A percentile compares a stretch with the other conserved stretches of the same genome.
phyloP scores from a whole-genome alignment of 2,888 invertebrate species.

The Clunio marinus region DNA sequence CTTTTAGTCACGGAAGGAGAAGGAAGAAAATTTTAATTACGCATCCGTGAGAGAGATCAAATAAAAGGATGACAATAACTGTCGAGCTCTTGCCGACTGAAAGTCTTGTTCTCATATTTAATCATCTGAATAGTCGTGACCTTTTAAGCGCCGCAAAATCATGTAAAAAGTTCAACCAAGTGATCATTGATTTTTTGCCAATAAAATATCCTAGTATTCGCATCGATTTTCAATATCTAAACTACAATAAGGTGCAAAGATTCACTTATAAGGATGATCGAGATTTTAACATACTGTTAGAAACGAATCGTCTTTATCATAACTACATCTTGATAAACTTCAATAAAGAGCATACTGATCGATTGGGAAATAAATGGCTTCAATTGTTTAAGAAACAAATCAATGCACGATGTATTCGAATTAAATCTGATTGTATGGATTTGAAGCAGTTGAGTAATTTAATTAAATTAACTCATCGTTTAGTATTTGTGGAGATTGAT shows the following conservation, averaged over 20 bases:
- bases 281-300: conserved; percentile 11
- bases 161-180: conserved; percentile 23
- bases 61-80: background rate
- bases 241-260: conserved; percentile 27
- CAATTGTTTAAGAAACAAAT: conserved; percentile 33
- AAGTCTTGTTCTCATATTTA: conserved; percentile 13
- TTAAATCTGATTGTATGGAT: conserved; percentile 27
- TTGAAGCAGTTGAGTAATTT: conserved; percentile 26
- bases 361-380: conserved; percentile 32
- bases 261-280: conserved; percentile 28
- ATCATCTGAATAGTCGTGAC: background rate
- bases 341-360: conserved; percentile 31
- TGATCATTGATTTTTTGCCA: conserved; percentile 27
- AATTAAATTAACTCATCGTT: conserved; percentile 24
- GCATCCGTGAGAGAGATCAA: background rate
- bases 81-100: conserved; percentile 23
- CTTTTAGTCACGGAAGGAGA: conserved; percentile 5
- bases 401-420: conserved; percentile 18
- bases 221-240: conserved; percentile 28
- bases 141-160: background rate
- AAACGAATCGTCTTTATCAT: conserved; percentile 16
- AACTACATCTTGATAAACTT: conserved; percentile 29
- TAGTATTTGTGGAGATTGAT: conserved; percentile 26
- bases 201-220: conserved; percentile 2
- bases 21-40: conserved; percentile 19